Percentiles rank a stretch among this genome's conserved stretches.
Evolutionary conservation across 2,888 invertebrate species (phyloP).

Genomic region (Aphidoletes aphidimyza): DNA sequence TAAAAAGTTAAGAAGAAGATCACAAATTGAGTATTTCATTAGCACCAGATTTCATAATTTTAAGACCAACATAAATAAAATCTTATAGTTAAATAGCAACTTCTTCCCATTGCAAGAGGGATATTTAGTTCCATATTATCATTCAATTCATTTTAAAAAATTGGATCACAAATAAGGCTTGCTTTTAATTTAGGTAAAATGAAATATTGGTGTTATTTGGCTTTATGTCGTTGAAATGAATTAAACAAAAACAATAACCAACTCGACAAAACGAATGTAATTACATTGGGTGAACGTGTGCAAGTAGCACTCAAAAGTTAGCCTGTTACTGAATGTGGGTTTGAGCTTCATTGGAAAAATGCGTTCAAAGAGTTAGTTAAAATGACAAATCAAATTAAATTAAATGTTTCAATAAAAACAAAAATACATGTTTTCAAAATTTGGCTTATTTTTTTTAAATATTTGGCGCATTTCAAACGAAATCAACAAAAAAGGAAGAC

Average conservation of each 20-base stretch:
- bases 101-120: background rate
- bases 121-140: conserved; percentile 19
- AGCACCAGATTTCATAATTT: background rate
- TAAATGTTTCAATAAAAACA: background rate
- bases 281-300: too few relatives aligned
- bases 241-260: background rate
- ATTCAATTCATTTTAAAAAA: background rate
- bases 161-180: conserved; percentile 18
- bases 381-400: too few relatives aligned
- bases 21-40: background rate
- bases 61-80: background rate
- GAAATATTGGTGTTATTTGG: background rate
- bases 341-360: too few relatives aligned
- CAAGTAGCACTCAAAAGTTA: background rate
- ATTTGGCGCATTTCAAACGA: background rate
- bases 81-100: background rate
- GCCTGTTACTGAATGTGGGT: background rate
- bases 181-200: background rate
- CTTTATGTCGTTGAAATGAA: background rate
- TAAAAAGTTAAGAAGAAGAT: background rate
- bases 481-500: background rate
- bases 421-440: background rate
- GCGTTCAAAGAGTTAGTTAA: too few relatives aligned
- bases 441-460: background rate
- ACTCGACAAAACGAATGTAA: too few relatives aligned